Base-by-base conservation (phyloP, 2,113 vertebrate genomes). In the Sakesphorus luctuosus region DNA sequence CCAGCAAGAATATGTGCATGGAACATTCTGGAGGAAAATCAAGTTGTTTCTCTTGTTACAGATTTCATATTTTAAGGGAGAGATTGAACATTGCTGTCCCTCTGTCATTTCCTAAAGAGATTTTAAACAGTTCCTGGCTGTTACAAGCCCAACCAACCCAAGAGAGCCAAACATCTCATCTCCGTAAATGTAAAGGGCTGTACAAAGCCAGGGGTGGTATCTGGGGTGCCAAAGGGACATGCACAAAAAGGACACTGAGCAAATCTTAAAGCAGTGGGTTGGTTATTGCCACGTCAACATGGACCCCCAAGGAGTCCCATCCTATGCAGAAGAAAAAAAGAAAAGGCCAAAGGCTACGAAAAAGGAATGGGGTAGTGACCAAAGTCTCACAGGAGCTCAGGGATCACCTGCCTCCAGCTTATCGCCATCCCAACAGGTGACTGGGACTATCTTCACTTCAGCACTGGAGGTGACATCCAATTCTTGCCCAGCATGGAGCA, bases 281-380 rank as follows among this genome's bases (percentile, higher is more conserved):
- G 43, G 44, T 23, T 76, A 17, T 31, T 23, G 36, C 9, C 4
- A 3, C 28, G 36, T 21, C 8, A 3, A 6, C 31, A 28, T 2
- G 4, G 18, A 35, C 40, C 23, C 21, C 23, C 2, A 3, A 10
- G 15, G 28, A 87, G 4, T 16, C 5, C 15, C 1, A 0, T 11
- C 47, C 38, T 33, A 1, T 17, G 46, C 33, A 78, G 49, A 74
- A 18, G 2, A 44, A 52, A 43, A 25, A 46, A 47, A 23, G 19
- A n/a, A 74, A 55, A 19, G 13, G 31, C 26, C 6, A 66, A 63
- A 82, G 9, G 4, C 52, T 44, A 28, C 88, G 59, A 69, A 56
- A 76, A 44, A 58, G 20, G 24, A 76, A 50, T 7, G 1, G 1
- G 18, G 28, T 7, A 28, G 26, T 50, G 18, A 25, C 7, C 3